Evolutionary conservation across 2,113 vertebrate species (phyloP).

Genomic region (Megaceryle maxima): DNA sequence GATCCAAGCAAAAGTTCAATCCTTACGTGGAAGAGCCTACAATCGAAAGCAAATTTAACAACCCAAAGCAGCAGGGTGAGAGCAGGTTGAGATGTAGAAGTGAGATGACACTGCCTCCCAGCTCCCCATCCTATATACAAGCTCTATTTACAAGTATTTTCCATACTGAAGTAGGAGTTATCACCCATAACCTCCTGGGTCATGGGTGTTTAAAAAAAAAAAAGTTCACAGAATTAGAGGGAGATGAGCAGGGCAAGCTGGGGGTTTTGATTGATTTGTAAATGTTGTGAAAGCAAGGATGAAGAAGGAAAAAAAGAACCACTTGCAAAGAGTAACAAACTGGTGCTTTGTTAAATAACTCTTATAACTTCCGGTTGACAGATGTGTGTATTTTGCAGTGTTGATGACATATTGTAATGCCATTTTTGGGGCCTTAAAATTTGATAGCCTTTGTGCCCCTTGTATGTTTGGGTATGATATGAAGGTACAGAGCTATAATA

Average conservation of each 20-base stretch:
- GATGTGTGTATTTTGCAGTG: neutral
- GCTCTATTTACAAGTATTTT: neutral
- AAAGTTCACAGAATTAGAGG: neutral
- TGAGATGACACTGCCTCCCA: neutral
- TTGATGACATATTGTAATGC: neutral
- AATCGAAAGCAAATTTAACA: neutral
- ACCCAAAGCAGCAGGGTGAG: rapidly evolving
- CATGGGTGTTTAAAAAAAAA: neutral
- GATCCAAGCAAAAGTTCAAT: neutral
- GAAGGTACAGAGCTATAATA: rapidly evolving
- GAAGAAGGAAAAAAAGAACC: neutral
- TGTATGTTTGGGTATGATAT: neutral
- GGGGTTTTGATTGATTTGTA: neutral
- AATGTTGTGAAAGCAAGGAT: neutral
- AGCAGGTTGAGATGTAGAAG: neutral
- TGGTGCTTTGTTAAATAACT: neutral
- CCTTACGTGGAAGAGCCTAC: neutral
- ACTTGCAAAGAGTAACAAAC: neutral
- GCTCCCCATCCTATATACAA: neutral
- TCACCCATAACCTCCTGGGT: neutral
- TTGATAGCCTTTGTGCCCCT: neutral
- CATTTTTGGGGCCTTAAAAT: neutral
- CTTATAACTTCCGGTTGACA: rapidly evolving
- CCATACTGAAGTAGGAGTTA: neutral
- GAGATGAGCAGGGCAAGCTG: rapidly evolving